These are phyloP conservation scores for Diuraphis noxia DNA, from an alignment of 1,140 invertebrate genomes.

Conservation along the genomic window DNA sequence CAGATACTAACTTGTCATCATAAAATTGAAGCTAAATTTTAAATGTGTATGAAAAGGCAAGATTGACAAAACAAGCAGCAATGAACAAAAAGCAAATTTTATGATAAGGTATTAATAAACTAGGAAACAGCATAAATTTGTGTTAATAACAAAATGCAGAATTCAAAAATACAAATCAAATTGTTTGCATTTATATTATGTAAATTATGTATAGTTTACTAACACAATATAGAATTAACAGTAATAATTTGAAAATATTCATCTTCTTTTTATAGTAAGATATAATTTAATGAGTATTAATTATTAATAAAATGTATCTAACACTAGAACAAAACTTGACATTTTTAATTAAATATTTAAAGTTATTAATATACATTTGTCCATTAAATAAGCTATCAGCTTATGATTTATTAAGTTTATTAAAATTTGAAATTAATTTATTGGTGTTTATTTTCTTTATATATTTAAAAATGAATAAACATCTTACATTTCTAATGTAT, in stretches of 20 bases:
- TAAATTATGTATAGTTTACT: not conserved
- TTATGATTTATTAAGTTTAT: too few relatives aligned
- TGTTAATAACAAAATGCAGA: not conserved
- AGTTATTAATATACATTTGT: not conserved
- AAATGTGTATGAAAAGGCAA: not conserved
- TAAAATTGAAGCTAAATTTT: not conserved
- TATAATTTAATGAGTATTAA: not conserved
- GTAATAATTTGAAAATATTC: not conserved
- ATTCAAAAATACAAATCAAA: not conserved
- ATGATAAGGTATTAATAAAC: not conserved
- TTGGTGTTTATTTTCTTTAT: not conserved
- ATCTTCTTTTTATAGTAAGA: not conserved
- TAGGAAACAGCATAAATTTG: not conserved
- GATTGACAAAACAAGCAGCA: conserved; percentile 16
- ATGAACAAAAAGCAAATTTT: conserved; percentile 7
- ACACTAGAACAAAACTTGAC: not conserved
- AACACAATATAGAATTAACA: not conserved
- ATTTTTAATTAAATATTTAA: not conserved
- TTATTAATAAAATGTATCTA: not conserved
- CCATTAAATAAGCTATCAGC: not conserved
- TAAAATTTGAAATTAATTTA: not conserved
- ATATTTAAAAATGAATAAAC: not conserved
- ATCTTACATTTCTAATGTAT: not conserved
- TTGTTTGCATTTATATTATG: not conserved
- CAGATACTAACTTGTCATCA: not conserved